These are phyloP conservation scores for Eledone cirrhosa DNA, from an alignment of 2,888 invertebrate species.

Conservation along the genomic window DNA sequence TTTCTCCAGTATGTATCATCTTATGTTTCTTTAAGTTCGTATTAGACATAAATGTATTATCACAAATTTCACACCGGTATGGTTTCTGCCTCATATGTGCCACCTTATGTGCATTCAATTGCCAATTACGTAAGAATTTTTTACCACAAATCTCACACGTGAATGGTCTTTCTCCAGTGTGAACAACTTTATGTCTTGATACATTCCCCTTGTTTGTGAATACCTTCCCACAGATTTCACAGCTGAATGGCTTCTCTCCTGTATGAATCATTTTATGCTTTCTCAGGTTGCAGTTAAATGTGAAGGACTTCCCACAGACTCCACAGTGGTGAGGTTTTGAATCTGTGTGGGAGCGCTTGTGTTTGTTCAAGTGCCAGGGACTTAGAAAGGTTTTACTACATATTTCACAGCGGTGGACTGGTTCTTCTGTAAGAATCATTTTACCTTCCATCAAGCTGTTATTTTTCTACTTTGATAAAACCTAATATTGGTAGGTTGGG, in stretches of 20 bases:
- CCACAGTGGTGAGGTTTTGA: neutral
- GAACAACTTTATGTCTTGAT: too few relatives aligned
- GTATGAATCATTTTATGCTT: neutral
- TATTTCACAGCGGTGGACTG: neutral
- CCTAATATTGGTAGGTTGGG: too few relatives aligned
- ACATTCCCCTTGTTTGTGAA: too few relatives aligned
- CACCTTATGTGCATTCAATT: too few relatives aligned
- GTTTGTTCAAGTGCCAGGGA: neutral
- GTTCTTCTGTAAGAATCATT: too few relatives aligned
- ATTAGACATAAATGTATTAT: neutral
- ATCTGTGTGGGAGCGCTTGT: neutral
- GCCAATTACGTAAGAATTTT: too few relatives aligned
- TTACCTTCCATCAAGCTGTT: too few relatives aligned
- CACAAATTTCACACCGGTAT: neutral
- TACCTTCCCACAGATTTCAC: too few relatives aligned
- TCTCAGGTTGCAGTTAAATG: neutral
- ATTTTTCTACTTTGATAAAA: too few relatives aligned
- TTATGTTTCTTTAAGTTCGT: neutral
- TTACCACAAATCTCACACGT: too few relatives aligned
- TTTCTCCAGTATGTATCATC: neutral
- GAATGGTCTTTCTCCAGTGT: too few relatives aligned
- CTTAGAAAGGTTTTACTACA: conserved; percentile 11
- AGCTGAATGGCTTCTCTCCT: too few relatives aligned
- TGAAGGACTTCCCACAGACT: neutral
- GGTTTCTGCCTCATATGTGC: neutral